Percentiles rank a stretch among this genome's conserved stretches.
Evolutionary conservation across 2,888 invertebrate species (phyloP).

Genomic region (Diachrysia chrysitis): DNA sequence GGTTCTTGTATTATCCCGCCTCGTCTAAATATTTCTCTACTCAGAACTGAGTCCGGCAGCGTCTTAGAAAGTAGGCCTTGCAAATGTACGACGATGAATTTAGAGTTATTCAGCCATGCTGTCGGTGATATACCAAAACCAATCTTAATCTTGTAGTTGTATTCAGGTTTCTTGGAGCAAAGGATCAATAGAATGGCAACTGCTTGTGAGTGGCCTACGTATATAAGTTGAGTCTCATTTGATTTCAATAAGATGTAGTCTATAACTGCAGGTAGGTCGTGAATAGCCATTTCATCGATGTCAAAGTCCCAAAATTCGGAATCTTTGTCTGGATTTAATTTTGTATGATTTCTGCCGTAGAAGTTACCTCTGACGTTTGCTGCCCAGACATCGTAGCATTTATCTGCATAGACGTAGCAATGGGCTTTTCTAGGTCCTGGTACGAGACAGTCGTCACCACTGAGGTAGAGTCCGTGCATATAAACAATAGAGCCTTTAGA

Average conservation of each 20-base stretch:
- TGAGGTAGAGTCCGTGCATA: slow-evolving; percentile 93
- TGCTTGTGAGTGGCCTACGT: slow-evolving; percentile 66
- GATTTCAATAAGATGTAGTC: slow-evolving; percentile 63
- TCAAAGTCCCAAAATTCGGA: slow-evolving; percentile 62
- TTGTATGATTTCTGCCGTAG: slow-evolving; percentile 85
- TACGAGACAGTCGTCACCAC: slow-evolving; percentile 92
- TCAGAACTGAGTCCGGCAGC: neutral
- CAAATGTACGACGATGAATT: slow-evolving; percentile 52
- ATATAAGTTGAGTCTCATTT: slow-evolving; percentile 50
- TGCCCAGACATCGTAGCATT: slow-evolving; percentile 92
- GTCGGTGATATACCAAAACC: slow-evolving; percentile 63
- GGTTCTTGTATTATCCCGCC: slow-evolving; percentile 46
- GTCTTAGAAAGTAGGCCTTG: slow-evolving; percentile 46
- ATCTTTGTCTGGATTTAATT: slow-evolving; percentile 52
- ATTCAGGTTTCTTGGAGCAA: slow-evolving; percentile 61
- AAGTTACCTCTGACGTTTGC: slow-evolving; percentile 93
- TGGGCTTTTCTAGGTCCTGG: slow-evolving; percentile 88
- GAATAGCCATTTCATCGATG: slow-evolving; percentile 61
- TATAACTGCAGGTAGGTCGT: slow-evolving; percentile 64
- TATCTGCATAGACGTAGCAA: slow-evolving; percentile 89
- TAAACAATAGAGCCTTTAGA: slow-evolving; percentile 82
- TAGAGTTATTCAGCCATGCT: slow-evolving; percentile 54
- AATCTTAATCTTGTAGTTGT: slow-evolving; percentile 64
- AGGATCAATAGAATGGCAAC: slow-evolving; percentile 53
- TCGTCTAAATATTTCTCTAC: slow-evolving; percentile 54